phyloP scores from a whole-genome alignment of 2,113 vertebrate species.

The Morphnarchus princeps region DNA sequence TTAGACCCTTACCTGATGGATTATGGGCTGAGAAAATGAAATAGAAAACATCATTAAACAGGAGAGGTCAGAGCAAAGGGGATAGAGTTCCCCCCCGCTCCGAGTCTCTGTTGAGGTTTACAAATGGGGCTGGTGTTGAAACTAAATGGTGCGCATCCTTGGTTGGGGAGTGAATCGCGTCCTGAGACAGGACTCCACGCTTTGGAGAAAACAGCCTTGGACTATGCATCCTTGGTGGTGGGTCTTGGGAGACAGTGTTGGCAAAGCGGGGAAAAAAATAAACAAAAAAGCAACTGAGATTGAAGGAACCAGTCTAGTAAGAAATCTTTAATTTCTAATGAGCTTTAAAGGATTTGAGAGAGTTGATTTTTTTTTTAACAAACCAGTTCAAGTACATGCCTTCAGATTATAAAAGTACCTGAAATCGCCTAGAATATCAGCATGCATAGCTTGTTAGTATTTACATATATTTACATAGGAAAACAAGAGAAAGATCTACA shows the following conservation, averaged over 20 bases:
- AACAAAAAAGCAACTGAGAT: conserved; percentile 33
- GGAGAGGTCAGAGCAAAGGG: neutral
- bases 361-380: conserved; percentile 71
- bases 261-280: neutral
- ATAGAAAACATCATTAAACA: neutral
- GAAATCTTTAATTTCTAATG: conserved; percentile 81
- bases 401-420: conserved; percentile 98
- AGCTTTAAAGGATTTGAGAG: conserved; percentile 74
- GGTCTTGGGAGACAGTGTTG: neutral
- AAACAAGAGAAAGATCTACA: conserved; percentile 80
- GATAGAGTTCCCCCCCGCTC: neutral
- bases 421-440: conserved; percentile 94
- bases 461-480: conserved; percentile 95
- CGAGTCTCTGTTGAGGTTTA: neutral
- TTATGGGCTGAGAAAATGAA: neutral
- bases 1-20: neutral
- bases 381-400: conserved; percentile 88
- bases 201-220: neutral
- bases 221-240: neutral
- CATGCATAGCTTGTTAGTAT: conserved; percentile 95
- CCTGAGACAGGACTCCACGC: accelerated
- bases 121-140: neutral
- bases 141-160: neutral
- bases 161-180: accelerated
- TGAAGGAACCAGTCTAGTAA: conserved; percentile 70